Percentiles rank a stretch among this genome's conserved stretches.
These are phyloP conservation scores for Fopius arisanus DNA, from an alignment of 1,140 invertebrate genomes.

Conservation along the genomic window DNA sequence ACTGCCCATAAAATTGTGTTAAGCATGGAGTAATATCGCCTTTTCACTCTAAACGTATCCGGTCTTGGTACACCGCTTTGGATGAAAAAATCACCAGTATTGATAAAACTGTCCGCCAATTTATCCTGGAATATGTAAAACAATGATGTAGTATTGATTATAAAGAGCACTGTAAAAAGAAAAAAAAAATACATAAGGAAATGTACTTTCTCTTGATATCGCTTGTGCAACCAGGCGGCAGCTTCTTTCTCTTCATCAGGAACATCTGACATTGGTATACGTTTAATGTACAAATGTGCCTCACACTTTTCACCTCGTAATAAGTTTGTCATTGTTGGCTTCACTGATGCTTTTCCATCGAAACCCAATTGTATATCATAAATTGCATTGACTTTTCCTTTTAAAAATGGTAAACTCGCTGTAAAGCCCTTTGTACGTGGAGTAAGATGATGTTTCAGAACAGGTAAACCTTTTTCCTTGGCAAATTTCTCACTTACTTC, in stretches of 20 bases:
- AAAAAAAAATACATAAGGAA: conserved; percentile 11
- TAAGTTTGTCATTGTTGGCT: conserved; percentile 83
- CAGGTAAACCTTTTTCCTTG: conserved; percentile 82
- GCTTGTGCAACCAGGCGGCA: conserved; percentile 81
- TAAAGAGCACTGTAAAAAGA: too few species aligned
- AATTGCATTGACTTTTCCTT: conserved; percentile 81
- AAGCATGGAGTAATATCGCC: conserved; percentile 73
- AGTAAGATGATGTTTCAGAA: conserved; percentile 88
- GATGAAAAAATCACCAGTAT: conserved; percentile 84
- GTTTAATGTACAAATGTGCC: conserved; percentile 81
- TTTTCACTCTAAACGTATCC: conserved; percentile 66
- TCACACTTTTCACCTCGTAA: conserved; percentile 79
- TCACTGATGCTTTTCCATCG: conserved; percentile 69
- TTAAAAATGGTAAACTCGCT: conserved; percentile 76
- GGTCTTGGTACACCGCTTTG: conserved; percentile 74
- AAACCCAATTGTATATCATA: conserved; percentile 88
- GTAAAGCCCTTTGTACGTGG: conserved; percentile 94
- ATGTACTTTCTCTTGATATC: conserved; percentile 81
- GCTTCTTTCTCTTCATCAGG: conserved; percentile 82
- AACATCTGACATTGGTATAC: conserved; percentile 82
- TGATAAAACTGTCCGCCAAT: conserved; percentile 80
- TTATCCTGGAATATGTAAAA: conserved; percentile 71
- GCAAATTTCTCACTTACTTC: conserved; percentile 89
- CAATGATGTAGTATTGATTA: too few species aligned
- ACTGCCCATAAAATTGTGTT: conserved; percentile 78